Base-by-base conservation (phyloP, 2,888 invertebrate genomes). In the Neoitamus cyanurus region DNA sequence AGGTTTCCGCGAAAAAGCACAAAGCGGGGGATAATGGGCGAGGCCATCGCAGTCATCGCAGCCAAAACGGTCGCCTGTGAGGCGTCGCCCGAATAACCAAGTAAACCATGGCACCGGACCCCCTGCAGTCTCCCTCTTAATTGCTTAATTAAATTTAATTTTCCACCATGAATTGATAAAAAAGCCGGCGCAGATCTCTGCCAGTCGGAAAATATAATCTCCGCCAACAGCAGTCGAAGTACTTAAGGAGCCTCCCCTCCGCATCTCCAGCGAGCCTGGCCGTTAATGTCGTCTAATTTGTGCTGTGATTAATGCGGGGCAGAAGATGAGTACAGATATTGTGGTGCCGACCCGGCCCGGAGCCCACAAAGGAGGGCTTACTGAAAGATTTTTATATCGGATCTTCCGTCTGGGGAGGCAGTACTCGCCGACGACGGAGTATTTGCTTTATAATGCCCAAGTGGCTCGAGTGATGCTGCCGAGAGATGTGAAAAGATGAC, bases 121-220 rank as follows among this genome's bases (percentile, higher is more conserved):
- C 78, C 69, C 82, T 15, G 36, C 6, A 69, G 7, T 69, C 68
- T 82, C 31, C 82, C 36, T 30, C 69, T 82, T 82, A 82, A 82
- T 68, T 82, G 37, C 42, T 82, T 82, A 82, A 68, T 82, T 82
- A 69, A 82, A 82, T 82, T 82, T 69, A 82, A 82, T 82, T 82
- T 82, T 82, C 82, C 82, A 28, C 82, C 69, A 82, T 82, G 69
- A 82, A 69, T 82, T 82, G 82, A 82, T 82, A 82, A 69, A 82
- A 75, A 37, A 75, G 13, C 36, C 36, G 20, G 25, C 3, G 9
- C 34, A 28, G 75, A 31, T 75, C 37, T 37, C 36, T 37, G 34
- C 3, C 15, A 34, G 15, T 25, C 36, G 82, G 82, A 69, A 82
- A 48, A 78, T 31, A 58, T 58, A 30, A 58, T 48, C 82, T 36